Percentiles rank a stretch among this genome's conserved stretches.
Evolutionary conservation across 2,113 vertebrate genomes (phyloP).

Genomic region (Hippocampus comes): DNA sequence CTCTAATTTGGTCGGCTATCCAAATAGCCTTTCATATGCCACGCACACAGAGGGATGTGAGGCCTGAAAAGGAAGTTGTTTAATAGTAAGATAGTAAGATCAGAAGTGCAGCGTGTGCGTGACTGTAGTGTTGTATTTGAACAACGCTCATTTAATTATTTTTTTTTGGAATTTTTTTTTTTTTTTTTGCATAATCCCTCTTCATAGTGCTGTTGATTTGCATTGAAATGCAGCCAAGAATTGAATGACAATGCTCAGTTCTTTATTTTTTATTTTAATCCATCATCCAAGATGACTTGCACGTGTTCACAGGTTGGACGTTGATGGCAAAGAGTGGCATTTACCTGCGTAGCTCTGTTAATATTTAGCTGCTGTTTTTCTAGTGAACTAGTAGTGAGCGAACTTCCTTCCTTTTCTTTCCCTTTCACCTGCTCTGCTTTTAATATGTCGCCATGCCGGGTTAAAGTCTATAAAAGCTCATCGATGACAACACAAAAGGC

Average conservation of each 20-base stretch:
- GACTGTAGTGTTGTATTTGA: slow-evolving; percentile 23
- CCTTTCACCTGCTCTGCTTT: background rate
- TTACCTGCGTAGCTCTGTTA: slow-evolving; percentile 26
- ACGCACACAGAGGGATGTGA: slow-evolving; percentile 29
- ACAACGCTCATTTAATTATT: slow-evolving; percentile 2
- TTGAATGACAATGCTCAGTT: background rate
- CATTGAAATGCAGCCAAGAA: background rate
- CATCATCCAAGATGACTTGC: slow-evolving; percentile 3
- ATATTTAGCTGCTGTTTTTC: slow-evolving; percentile 48
- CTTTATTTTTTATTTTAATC: too few relatives aligned
- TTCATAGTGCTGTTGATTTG: slow-evolving; percentile 3
- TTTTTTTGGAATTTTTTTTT: too few relatives aligned
- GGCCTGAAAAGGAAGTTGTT: slow-evolving; percentile 31
- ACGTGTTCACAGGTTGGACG: background rate
- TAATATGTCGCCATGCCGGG: background rate
- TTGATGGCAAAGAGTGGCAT: background rate
- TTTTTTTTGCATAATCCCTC: slow-evolving; percentile 3
- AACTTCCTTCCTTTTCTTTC: slow-evolving; percentile 26
- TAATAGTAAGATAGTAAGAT: slow-evolving; percentile 35
- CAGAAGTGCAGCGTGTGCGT: slow-evolving; percentile 34
- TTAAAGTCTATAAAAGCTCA: slow-evolving; percentile 24
- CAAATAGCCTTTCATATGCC: slow-evolving; percentile 23
- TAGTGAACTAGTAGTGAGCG: slow-evolving; percentile 53
- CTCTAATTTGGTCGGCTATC: too few relatives aligned
- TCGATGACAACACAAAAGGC: background rate